phyloP scores from a whole-genome alignment of 2,888 invertebrate genomes.

The Chelonus formosanus region DNA sequence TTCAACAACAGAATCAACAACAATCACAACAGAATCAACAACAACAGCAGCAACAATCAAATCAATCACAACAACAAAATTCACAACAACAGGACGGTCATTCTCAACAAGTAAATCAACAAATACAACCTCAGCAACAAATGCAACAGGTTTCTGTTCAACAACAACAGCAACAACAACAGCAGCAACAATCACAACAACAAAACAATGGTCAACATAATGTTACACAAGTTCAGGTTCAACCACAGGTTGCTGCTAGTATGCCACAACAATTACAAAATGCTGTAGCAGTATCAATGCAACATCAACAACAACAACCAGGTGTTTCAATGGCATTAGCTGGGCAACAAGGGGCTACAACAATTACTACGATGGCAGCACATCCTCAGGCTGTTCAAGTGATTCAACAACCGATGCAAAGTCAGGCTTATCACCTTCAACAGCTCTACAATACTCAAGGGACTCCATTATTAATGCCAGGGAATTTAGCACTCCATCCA shows the following conservation, averaged over 20 bases:
- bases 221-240: constrained; percentile 61
- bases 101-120: constrained; percentile 45
- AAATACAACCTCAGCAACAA: constrained; percentile 55
- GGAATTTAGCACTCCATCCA: constrained; percentile 80
- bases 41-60: constrained; percentile 35
- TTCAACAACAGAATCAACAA: constrained; percentile 51
- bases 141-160: constrained; percentile 43
- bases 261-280: constrained; percentile 64
- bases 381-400: constrained; percentile 81
- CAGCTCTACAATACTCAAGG: constrained; percentile 84
- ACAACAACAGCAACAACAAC: constrained; percentile 41
- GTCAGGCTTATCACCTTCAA: constrained; percentile 76
- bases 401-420: constrained; percentile 83
- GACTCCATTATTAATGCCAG: constrained; percentile 79
- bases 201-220: constrained; percentile 57
- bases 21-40: constrained; percentile 55
- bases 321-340: constrained; percentile 64
- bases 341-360: constrained; percentile 67
- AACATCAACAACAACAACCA: constrained; percentile 66
- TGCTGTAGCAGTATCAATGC: constrained; percentile 67
- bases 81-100: constrained; percentile 51
- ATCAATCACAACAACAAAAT: constrained; percentile 39
- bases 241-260: constrained; percentile 63
- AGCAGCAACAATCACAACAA: constrained; percentile 52
- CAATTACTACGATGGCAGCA: constrained; percentile 81